Conservation (phyloP, 2,113 vertebrate genomes). For the Alethe castanea region DNA sequence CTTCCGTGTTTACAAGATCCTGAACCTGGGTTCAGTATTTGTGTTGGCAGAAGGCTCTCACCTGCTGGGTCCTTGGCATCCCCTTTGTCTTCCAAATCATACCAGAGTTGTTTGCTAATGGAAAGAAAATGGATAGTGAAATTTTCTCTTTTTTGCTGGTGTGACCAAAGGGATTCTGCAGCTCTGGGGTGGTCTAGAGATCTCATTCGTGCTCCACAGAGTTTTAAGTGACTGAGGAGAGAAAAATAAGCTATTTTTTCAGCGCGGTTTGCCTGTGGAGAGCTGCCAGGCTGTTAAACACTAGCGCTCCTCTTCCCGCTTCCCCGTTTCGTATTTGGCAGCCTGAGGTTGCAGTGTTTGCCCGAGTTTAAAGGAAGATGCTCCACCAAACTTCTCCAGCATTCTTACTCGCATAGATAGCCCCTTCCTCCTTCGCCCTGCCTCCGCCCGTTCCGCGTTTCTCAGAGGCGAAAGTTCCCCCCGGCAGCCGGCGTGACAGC, state of each 20-base stretch:
- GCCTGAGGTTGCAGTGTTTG: fast-evolving
- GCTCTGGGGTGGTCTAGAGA: not conserved
- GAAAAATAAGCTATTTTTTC: not conserved
- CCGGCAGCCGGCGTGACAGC: not conserved
- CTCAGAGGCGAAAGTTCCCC: not conserved
- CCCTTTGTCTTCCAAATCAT: not conserved
- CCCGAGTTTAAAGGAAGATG: not conserved
- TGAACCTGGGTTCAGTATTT: not conserved
- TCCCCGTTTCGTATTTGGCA: not conserved
- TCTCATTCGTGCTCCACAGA: not conserved
- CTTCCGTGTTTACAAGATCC: not conserved
- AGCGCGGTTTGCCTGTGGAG: not conserved
- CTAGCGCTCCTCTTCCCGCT: not conserved
- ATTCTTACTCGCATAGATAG: not conserved
- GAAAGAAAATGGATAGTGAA: not conserved
- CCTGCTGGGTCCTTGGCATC: not conserved
- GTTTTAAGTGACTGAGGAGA: not conserved
- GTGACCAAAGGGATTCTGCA: not conserved
- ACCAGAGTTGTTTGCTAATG: not conserved
- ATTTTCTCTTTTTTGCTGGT: not conserved
- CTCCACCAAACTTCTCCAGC: not conserved
- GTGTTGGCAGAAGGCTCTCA: not conserved
- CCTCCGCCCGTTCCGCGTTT: not conserved
- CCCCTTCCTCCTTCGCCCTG: not conserved
- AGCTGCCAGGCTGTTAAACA: not conserved